Percentiles rank a stretch among this genome's conserved stretches.
These are phyloP conservation scores for Nannoperca australis DNA, from an alignment of 2,797 vertebrate genomes.

Conservation along the genomic window DNA sequence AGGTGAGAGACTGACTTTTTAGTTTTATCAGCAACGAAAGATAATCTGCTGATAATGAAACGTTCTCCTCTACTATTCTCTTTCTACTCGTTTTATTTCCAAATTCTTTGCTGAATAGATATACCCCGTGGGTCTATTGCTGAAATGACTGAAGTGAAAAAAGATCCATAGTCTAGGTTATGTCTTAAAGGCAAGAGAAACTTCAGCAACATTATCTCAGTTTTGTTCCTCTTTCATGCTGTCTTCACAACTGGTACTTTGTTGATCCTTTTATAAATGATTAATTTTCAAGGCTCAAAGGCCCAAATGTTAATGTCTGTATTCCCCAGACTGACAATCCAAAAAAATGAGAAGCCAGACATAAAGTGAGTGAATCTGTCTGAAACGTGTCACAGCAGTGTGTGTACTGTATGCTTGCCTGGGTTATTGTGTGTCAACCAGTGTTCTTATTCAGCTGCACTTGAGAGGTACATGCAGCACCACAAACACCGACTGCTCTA, in stretches of 20 bases:
- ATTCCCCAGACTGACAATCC: slow-evolving; percentile 25
- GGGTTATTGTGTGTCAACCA: slow-evolving; percentile 17
- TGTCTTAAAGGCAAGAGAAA: slow-evolving; percentile 48
- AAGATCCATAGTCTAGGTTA: slow-evolving; percentile 1
- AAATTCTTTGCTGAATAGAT: slow-evolving; percentile 9
- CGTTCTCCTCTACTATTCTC: neutral
- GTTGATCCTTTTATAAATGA: slow-evolving; percentile 72
- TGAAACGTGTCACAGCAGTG: slow-evolving; percentile 23
- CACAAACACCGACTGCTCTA: slow-evolving; percentile 56
- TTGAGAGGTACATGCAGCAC: slow-evolving; percentile 38
- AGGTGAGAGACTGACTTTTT: too few species aligned
- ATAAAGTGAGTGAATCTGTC: slow-evolving; percentile 25
- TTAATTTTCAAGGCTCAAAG: slow-evolving; percentile 69
- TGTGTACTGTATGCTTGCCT: neutral
- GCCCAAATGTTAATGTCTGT: slow-evolving; percentile 43
- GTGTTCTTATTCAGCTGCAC: slow-evolving; percentile 36
- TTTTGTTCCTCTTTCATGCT: slow-evolving; percentile 44
- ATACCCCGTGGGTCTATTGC: neutral
- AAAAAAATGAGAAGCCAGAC: slow-evolving; percentile 10
- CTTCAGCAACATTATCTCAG: slow-evolving; percentile 51
- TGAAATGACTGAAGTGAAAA: slow-evolving; percentile 9
- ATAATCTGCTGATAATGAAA: neutral
- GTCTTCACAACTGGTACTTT: slow-evolving; percentile 46
- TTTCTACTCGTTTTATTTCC: slow-evolving; percentile 1
- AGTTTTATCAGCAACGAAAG: slow-evolving; percentile 2